phyloP scores from a whole-genome alignment of 35 echinoderm and acorn worm genomes.

The Heliocidaris erythrogramma region DNA sequence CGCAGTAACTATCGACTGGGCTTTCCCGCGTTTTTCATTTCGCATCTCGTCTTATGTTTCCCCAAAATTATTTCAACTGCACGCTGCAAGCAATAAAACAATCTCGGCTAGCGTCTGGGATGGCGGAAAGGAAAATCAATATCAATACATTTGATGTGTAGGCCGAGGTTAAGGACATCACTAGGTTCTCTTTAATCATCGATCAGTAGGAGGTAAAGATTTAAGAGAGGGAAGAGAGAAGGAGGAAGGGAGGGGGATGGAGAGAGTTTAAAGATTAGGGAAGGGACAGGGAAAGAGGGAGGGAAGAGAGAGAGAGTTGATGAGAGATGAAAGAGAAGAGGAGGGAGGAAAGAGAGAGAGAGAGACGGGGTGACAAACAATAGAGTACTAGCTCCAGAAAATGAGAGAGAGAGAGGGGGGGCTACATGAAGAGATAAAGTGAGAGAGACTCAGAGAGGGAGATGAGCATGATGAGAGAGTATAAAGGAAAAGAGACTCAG shows the following conservation, averaged over 20 bases:
- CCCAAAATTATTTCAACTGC: conserved; percentile 10
- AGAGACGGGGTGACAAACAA: not conserved
- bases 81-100: not conserved
- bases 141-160: not conserved
- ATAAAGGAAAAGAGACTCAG: too few species aligned
- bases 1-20: not conserved
- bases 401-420: not conserved
- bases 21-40: conserved; percentile 3
- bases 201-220: not conserved
- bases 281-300: not conserved
- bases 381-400: not conserved
- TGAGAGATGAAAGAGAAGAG: not conserved
- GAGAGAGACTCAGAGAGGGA: not conserved
- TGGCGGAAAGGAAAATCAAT: not conserved
- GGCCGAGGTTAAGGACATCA: not conserved
- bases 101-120: not conserved
- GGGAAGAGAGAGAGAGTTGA: not conserved
- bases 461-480: not conserved
- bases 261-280: not conserved
- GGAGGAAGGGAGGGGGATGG: not conserved
- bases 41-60: not conserved
- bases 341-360: not conserved
- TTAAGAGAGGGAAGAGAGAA: not conserved
- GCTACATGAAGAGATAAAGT: not conserved
- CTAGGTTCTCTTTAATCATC: conserved; percentile 2